Evolutionary conservation across 2,113 vertebrate genomes (phyloP).

Genomic region (Myiozetetes cayanensis): DNA sequence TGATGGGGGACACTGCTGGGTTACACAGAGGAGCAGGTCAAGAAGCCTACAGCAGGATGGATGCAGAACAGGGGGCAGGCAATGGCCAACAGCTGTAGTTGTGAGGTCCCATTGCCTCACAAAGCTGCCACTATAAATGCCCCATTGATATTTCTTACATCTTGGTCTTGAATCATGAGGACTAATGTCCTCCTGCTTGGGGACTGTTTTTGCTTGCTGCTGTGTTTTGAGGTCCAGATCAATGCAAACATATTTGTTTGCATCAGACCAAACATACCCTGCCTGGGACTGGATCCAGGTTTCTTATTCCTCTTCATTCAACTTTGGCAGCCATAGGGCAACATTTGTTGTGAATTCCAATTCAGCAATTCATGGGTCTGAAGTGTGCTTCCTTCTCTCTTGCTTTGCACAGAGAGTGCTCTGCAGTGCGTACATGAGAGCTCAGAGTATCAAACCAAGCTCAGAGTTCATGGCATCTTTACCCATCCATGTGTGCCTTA

Average conservation of each 20-base stretch:
- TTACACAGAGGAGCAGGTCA: neutral
- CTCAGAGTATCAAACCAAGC: neutral
- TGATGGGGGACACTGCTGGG: neutral
- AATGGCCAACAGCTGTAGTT: neutral
- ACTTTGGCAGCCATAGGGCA: neutral
- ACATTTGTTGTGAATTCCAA: neutral
- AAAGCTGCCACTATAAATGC: neutral
- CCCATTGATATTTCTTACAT: neutral
- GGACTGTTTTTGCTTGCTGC: neutral
- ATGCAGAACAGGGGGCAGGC: neutral
- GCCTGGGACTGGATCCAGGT: neutral
- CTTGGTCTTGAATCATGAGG: neutral
- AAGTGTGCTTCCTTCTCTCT: neutral
- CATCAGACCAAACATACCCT: neutral
- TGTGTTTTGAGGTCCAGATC: neutral
- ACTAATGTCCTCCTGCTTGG: neutral
- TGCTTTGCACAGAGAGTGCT: neutral
- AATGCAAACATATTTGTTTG: conserved; percentile 11
- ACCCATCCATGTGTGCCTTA: neutral
- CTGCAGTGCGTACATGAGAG: neutral
- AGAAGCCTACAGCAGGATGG: neutral
- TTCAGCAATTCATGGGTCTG: neutral
- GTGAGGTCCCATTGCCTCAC: neutral
- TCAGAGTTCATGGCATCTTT: neutral
- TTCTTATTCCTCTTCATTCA: neutral